Evolutionary conservation across 1,140 invertebrate species (phyloP).

Genomic region (Drosophila pseudoananassae): DNA sequence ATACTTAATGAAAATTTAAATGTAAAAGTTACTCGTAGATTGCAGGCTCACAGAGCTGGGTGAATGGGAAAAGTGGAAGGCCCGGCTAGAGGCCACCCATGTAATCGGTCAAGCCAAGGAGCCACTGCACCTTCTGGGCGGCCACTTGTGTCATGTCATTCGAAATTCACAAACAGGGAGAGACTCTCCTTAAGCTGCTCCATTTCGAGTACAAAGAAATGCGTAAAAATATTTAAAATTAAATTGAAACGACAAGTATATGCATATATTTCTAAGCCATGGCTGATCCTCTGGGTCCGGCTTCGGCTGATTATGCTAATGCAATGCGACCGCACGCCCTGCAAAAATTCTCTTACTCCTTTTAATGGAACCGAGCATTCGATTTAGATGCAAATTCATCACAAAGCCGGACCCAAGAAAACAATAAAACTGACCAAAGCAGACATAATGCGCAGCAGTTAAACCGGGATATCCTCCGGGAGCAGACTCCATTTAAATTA

Average conservation of each 20-base stretch:
- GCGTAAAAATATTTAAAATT: conserved; percentile 47
- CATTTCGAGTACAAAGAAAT: conserved; percentile 21
- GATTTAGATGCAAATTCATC: conserved; percentile 83
- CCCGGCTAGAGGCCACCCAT: not conserved
- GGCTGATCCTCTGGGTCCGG: conserved; percentile 58
- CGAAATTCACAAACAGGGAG: conserved; percentile 45
- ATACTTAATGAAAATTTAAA: conserved; percentile 83
- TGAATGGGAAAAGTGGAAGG: not conserved
- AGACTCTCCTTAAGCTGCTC: conserved; percentile 21
- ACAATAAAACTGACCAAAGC: conserved; percentile 66
- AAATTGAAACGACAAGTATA: conserved; percentile 30
- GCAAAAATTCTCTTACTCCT: conserved; percentile 59
- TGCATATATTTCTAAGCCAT: conserved; percentile 38
- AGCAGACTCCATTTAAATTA: conserved; percentile 52
- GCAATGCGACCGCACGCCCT: conserved; percentile 49
- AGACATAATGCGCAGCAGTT: conserved; percentile 28
- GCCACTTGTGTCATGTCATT: conserved; percentile 6
- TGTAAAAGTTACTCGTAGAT: conserved; percentile 79
- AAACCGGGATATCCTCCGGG: conserved; percentile 8
- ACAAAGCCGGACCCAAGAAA: conserved; percentile 62
- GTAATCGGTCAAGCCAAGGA: conserved; percentile 22
- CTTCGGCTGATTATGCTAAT: conserved; percentile 73
- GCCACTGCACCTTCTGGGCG: conserved; percentile 14
- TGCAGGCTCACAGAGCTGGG: conserved; percentile 26
- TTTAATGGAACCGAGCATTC: conserved; percentile 67